phyloP scores from a whole-genome alignment of 1,140 invertebrate genomes.

The Macrostomum lignano region DNA sequence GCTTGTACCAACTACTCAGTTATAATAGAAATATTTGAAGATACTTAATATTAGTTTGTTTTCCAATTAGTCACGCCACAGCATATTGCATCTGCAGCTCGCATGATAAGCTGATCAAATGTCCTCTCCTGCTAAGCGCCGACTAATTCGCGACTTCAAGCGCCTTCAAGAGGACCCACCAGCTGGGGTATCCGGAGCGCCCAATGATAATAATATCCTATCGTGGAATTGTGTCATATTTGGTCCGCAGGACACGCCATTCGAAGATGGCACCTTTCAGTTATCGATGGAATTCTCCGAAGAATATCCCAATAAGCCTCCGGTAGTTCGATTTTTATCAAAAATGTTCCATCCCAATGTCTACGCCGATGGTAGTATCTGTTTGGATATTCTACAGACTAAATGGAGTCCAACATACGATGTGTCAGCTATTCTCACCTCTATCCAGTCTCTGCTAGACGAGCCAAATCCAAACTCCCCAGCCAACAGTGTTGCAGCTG shows the following conservation, averaged over 20 bases:
- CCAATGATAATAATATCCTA: conserved; percentile 97
- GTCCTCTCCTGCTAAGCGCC: no score
- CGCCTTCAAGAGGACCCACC: conserved; percentile 94
- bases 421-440: conserved; percentile 87
- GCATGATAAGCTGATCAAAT: no score
- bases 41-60: no score
- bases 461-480: conserved; percentile 29
- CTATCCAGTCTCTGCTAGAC: conserved; percentile 33
- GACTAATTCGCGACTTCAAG: conserved; percentile 91
- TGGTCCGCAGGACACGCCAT: conserved; percentile 89
- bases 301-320: conserved; percentile 98
- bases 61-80: no score
- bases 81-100: no score
- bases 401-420: conserved; percentile 99
- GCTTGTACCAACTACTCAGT: no score
- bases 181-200: conserved; percentile 83
- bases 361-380: conserved; percentile 96
- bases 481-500: conserved; percentile 27
- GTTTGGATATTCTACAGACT: conserved; percentile 87
- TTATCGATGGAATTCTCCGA: conserved; percentile 97
- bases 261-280: conserved; percentile 98
- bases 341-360: conserved; percentile 90
- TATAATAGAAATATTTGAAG: no score
- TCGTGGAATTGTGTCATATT: conserved; percentile 93
- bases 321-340: conserved; percentile 86